These are phyloP conservation scores for Ia io DNA, from an alignment of 2,113 vertebrate species.

Conservation along the genomic window DNA sequence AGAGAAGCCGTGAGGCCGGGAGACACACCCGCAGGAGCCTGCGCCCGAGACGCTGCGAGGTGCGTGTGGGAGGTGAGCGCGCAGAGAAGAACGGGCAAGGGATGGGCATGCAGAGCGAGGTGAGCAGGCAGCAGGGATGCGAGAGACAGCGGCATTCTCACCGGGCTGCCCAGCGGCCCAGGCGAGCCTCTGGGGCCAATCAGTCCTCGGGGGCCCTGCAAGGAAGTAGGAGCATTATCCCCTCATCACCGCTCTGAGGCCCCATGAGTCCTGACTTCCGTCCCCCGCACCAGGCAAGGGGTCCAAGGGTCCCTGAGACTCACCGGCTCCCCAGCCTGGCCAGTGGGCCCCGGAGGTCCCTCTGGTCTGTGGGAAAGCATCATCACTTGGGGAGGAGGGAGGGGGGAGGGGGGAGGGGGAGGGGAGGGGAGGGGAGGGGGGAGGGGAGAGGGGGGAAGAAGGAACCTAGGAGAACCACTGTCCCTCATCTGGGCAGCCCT, in stretches of 20 bases:
- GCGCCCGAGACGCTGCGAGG: background rate
- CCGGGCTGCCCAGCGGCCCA: conserved; percentile 86
- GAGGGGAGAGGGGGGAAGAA: too few relatives aligned
- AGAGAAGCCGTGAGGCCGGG: background rate
- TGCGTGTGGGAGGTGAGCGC: accelerated
- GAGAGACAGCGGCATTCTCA: conserved; percentile 57
- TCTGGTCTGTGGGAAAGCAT: conserved; percentile 79
- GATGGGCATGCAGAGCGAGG: background rate
- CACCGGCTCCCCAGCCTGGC: conserved; percentile 93
- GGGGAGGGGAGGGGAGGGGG: too few relatives aligned
- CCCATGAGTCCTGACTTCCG: background rate
- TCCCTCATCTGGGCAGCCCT: accelerated
- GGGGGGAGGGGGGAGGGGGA: too few relatives aligned
- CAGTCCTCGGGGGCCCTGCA: conserved; percentile 89
- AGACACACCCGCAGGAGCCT: accelerated
- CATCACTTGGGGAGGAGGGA: background rate
- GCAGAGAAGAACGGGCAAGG: background rate
- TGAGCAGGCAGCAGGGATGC: background rate
- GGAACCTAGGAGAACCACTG: accelerated
- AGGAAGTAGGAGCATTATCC: background rate
- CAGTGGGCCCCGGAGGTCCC: conserved; percentile 88
- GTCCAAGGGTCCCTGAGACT: conserved; percentile 74
- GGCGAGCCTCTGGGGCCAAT: conserved; percentile 87
- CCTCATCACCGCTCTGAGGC: background rate
- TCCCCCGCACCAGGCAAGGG: background rate